Conservation (phyloP, 2,113 vertebrate genomes). For the Struthio camelus region DNA sequence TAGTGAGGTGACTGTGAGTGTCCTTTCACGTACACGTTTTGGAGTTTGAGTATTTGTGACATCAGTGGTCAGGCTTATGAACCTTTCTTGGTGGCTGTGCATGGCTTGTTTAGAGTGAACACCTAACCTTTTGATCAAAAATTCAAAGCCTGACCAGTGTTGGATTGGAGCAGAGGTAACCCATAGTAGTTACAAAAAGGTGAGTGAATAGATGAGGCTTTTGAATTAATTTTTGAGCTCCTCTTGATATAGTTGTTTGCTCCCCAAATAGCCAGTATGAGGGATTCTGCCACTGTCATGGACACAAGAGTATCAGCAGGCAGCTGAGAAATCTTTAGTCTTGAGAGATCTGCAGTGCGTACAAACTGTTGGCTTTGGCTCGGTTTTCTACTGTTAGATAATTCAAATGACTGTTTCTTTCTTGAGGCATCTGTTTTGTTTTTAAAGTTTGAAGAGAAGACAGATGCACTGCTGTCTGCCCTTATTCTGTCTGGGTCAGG, state of each 20-base stretch:
- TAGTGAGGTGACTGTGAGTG: too few species aligned
- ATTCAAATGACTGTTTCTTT: not conserved
- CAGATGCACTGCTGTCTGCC: not conserved
- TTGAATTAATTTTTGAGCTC: not conserved
- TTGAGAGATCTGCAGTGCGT: not conserved
- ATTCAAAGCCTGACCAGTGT: not conserved
- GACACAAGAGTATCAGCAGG: not conserved
- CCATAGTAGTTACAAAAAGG: not conserved
- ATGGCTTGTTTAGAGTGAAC: not conserved
- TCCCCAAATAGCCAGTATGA: not conserved
- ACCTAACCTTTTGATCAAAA: not conserved
- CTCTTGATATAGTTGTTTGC: not conserved
- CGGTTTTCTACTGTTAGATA: not conserved
- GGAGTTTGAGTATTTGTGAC: not conserved
- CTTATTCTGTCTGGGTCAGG: not conserved
- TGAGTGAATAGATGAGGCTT: not conserved
- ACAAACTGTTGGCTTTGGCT: slow-evolving; percentile 18
- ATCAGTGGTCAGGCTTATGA: not conserved
- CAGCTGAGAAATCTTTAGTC: not conserved
- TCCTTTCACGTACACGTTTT: not conserved
- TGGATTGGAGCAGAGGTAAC: not conserved
- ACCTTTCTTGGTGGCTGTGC: not conserved
- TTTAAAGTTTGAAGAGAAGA: not conserved
- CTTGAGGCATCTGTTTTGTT: not conserved
- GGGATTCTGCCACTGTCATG: not conserved